A percentile compares a stretch with the other conserved stretches of the same genome.
Conservation (phyloP, 2,888 invertebrate genomes). For the Acanthosepion esculentum region DNA sequence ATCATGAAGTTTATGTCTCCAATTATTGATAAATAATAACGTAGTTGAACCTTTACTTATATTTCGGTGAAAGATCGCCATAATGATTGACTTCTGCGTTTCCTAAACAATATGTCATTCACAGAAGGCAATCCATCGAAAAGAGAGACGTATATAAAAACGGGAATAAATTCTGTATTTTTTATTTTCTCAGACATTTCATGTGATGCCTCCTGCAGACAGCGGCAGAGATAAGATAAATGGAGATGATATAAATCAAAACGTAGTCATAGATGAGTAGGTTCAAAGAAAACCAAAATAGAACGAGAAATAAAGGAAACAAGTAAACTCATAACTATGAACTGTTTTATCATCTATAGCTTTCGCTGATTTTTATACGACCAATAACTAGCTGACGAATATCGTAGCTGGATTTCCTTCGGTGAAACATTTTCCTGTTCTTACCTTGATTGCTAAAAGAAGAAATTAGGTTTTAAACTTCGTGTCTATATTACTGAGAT, state of each 20-base stretch:
- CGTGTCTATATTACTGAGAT: no score
- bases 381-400: no score
- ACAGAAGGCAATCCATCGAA: neutral
- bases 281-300: neutral
- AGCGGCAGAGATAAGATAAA: constrained; percentile 7
- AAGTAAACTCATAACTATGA: neutral
- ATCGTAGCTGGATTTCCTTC: no score
- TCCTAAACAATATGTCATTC: neutral
- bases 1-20: neutral
- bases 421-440: no score
- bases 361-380: neutral
- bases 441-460: no score
- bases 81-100: neutral
- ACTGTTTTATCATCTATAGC: neutral
- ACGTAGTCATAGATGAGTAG: neutral
- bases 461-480: no score
- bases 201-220: neutral
- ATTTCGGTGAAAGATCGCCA: neutral
- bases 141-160: neutral
- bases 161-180: neutral
- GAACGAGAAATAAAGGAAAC: neutral
- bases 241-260: neutral
- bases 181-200: neutral
- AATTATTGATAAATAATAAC: neutral
- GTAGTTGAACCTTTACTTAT: neutral